Evolutionary conservation across 1,140 invertebrate species (phyloP), one percentile per base, ranked within the genome.

Genomic region (Dinothrombium tinctorium): DNA sequence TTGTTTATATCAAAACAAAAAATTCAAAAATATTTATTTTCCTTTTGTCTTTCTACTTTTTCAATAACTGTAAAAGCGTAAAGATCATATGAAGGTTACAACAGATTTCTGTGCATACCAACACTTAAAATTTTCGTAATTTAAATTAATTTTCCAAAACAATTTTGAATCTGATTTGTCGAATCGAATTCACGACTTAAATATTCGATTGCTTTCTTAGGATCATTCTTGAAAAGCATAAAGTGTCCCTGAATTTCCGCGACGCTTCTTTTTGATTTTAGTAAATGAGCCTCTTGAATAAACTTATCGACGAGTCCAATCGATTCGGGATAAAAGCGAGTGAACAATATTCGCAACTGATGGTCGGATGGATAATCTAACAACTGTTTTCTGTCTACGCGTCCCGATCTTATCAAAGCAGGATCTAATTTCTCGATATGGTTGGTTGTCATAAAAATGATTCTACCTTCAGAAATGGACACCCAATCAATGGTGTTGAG

Each of bases 391-490:
- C 89, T 53, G 56, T 99, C 92, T 1, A 98, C 83, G 47, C 94
- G 63, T 1, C 94, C 94, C 6, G 94, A 92, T 46, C 94, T 64
- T 36, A 98, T 78, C n/a, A 99, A 59, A 9, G 92, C 92, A 45
- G 83, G 75, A 64, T 99, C 92, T 35, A 99, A 64, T 51, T 87
- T 76, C 47, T 98, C 81, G 35, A 92, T 62, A 59, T 95, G 92
- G 66, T 99, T 99, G 1, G 94, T 99, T 0, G 94, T 99, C 94
- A 98, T 98, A 59, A 99, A 98, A 12, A 99, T 65, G 46, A 99
- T 87, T 45, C 94, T 63, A 8, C 82, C 94, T 65, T 99, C 94
- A 4, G 90, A 77, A 23, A 87, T 94, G 3, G 86, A 87, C n/a
- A 99, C 92, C 9, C 94, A 94, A 64, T 99, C 94, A 17, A 99